Percentiles rank a stretch among this genome's conserved stretches.
Conservation (phyloP, 2,797 vertebrate species). For the Tolypeutes matacus region DNA sequence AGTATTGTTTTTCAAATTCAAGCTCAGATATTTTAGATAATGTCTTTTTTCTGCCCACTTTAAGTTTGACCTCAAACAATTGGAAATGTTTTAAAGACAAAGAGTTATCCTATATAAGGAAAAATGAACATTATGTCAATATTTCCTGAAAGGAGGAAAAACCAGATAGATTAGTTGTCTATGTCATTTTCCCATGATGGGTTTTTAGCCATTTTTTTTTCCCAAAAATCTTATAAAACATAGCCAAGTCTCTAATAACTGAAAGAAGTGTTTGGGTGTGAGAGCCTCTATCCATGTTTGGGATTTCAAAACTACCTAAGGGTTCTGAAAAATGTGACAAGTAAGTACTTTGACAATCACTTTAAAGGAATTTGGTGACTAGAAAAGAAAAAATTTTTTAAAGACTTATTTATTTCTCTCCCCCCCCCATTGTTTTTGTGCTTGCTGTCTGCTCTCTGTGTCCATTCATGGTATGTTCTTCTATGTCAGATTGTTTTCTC, state of each 20-base stretch:
- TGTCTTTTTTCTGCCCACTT: slow-evolving; percentile 75
- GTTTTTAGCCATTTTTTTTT: neutral
- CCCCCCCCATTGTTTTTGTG: too few species aligned
- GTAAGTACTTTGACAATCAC: slow-evolving; percentile 39
- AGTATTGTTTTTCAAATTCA: slow-evolving; percentile 74
- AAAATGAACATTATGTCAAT: slow-evolving; percentile 85
- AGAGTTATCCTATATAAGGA: slow-evolving; percentile 82
- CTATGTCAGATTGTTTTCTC: too few species aligned
- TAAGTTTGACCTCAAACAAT: slow-evolving; percentile 81
- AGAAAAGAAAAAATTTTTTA: too few species aligned
- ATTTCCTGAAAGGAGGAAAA: slow-evolving; percentile 82
- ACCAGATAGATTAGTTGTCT: slow-evolving; percentile 82
- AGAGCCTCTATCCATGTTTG: neutral
- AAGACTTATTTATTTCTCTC: too few species aligned
- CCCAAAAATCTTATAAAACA: neutral
- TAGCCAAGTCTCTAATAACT: slow-evolving; percentile 39
- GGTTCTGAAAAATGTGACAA: slow-evolving; percentile 48
- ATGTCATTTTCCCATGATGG: slow-evolving; percentile 85
- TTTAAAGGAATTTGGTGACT: neutral
- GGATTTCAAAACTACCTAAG: slow-evolving; percentile 38
- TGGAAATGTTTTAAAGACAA: slow-evolving; percentile 82
- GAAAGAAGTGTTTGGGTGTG: neutral
- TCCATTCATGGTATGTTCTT: too few species aligned
- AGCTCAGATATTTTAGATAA: slow-evolving; percentile 80
- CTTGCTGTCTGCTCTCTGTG: too few species aligned